These are phyloP conservation scores for Deroplatys truncata DNA, from an alignment of 2,888 invertebrate species.

Conservation along the genomic window DNA sequence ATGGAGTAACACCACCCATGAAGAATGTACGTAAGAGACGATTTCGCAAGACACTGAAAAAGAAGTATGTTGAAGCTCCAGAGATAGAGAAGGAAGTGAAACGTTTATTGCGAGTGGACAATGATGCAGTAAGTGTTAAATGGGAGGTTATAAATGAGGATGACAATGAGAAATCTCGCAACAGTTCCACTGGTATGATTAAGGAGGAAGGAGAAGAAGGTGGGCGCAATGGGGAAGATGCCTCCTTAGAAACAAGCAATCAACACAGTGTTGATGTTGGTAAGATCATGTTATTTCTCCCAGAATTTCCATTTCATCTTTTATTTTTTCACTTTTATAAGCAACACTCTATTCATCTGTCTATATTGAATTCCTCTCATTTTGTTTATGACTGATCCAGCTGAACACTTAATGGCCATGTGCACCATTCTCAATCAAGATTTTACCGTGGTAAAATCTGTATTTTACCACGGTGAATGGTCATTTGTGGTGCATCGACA, in stretches of 20 bases:
- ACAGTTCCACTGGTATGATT: slow-evolving; percentile 40
- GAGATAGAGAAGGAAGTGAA: slow-evolving; percentile 99
- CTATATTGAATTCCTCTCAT: too few relatives aligned
- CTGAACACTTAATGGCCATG: too few relatives aligned
- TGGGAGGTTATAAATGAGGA: slow-evolving; percentile 78
- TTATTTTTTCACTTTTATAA: neutral
- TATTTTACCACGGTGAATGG: too few relatives aligned
- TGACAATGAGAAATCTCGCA: slow-evolving; percentile 52
- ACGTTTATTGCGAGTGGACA: slow-evolving; percentile 81
- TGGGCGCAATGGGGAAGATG: slow-evolving; percentile 42
- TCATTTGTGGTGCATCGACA: too few relatives aligned
- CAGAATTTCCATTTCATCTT: neutral
- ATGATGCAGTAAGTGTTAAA: slow-evolving; percentile 83
- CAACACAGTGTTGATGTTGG: slow-evolving; percentile 48
- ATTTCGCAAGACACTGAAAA: slow-evolving; percentile 91
- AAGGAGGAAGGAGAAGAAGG: slow-evolving; percentile 37
- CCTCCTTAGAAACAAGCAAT: slow-evolving; percentile 40
- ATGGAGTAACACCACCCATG: slow-evolving; percentile 92
- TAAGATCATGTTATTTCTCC: slow-evolving; percentile 35
- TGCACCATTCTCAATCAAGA: too few relatives aligned
- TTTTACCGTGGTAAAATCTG: too few relatives aligned
- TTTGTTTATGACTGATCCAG: too few relatives aligned
- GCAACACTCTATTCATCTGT: neutral
- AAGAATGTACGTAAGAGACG: slow-evolving; percentile 91
- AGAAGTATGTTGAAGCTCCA: slow-evolving; percentile 95